A percentile compares a stretch with the other conserved stretches of the same genome.
Evolutionary conservation across 2,888 invertebrate genomes (phyloP).

Genomic region (Chalcosyrphus nemorum): DNA sequence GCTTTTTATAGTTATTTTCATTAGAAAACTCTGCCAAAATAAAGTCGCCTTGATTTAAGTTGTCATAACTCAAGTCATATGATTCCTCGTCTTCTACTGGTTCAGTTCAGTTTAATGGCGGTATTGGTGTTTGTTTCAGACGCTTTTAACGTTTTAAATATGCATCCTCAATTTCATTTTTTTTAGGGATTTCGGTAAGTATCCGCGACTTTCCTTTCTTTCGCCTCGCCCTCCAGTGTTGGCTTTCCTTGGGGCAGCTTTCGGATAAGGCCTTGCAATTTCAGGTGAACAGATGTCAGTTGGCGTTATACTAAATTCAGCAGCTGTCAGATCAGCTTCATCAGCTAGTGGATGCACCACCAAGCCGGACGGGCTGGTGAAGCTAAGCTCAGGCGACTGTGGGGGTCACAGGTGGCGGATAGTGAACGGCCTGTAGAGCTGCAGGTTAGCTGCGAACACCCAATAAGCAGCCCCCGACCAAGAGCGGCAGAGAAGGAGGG

Average conservation of each 20-base stretch:
- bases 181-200: constrained; percentile 22
- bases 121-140: constrained; percentile 29
- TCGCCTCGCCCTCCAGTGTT: constrained; percentile 14
- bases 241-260: constrained; percentile 13
- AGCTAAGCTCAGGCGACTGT: no score
- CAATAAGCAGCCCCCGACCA: no score
- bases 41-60: constrained; percentile 23
- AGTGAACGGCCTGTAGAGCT: no score
- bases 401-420: no score
- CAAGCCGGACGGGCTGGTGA: no score
- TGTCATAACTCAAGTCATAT: constrained; percentile 25
- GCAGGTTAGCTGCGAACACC: no score
- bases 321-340: constrained; percentile 3
- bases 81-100: constrained; percentile 25
- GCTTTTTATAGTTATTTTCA: constrained; percentile 52
- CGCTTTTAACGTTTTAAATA: constrained; percentile 31
- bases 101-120: constrained; percentile 33
- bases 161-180: constrained; percentile 28
- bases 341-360: background rate
- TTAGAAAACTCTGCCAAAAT: constrained; percentile 32
- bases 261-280: constrained; percentile 31
- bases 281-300: constrained; percentile 36
- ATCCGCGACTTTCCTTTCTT: constrained; percentile 25
- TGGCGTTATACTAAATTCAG: constrained; percentile 21
- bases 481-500: no score